Evolutionary conservation across 2,797 vertebrate species (phyloP).

Genomic region (Dipus sagitta): DNA sequence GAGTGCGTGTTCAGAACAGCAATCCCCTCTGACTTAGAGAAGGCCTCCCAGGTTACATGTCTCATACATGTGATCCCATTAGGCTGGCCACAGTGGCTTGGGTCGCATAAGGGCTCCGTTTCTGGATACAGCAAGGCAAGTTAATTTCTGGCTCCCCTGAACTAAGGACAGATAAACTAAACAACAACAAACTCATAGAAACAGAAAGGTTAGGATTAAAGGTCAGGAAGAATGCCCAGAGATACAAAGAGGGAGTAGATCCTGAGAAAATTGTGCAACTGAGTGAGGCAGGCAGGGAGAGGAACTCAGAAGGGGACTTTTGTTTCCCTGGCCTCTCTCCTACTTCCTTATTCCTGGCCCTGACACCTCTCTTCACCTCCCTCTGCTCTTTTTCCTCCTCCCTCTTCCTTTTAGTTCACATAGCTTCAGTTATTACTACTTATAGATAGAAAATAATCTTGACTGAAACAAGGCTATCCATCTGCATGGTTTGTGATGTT

Average conservation of each 20-base stretch:
- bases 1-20: background rate
- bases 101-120: background rate
- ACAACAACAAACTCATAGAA: background rate
- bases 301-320: background rate
- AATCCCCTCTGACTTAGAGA: background rate
- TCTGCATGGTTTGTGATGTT: background rate
- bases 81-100: background rate
- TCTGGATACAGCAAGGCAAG: background rate
- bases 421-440: background rate
- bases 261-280: background rate
- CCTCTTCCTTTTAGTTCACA: background rate
- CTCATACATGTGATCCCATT: background rate
- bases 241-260: background rate
- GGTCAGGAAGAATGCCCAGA: background rate
- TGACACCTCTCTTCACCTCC: accelerated
- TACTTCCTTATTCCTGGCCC: too few relatives aligned
- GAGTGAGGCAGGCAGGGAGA: background rate
- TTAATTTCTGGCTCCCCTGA: background rate
- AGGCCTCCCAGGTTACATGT: accelerated
- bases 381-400: background rate
- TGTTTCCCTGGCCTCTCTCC: background rate
- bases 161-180: background rate
- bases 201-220: background rate
- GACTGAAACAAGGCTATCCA: background rate
- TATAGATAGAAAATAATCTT: background rate